Percentiles rank a stretch among this genome's conserved stretches.
Conservation (phyloP, 2,797 vertebrate species). For the Xenentodon cancila region DNA sequence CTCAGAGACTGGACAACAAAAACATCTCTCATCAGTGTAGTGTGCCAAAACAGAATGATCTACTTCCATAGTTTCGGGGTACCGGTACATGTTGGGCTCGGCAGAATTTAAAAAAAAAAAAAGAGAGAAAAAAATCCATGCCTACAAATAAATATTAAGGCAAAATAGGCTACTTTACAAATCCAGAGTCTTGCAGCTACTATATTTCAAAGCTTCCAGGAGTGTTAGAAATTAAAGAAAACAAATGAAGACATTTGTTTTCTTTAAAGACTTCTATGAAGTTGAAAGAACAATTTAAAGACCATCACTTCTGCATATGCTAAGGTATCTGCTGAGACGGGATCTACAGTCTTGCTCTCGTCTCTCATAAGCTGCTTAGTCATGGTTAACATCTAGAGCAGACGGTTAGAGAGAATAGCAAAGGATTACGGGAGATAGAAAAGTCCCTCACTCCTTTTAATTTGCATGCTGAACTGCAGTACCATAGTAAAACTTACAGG, state of each 20-base stretch:
- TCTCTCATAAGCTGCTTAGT: conserved; percentile 39
- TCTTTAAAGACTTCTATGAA: conserved; percentile 46
- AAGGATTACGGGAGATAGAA: conserved; percentile 28
- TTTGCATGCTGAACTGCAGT: conserved; percentile 54
- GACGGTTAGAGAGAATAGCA: conserved; percentile 39
- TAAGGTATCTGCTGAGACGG: conserved; percentile 5
- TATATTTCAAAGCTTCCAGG: conserved; percentile 47
- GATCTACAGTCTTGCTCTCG: conserved; percentile 7
- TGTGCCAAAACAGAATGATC: conserved; percentile 35
- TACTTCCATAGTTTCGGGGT: conserved; percentile 48
- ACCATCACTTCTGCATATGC: conserved; percentile 29
- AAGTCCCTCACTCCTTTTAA: conserved; percentile 41
- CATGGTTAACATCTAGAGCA: conserved; percentile 47
- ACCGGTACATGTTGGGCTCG: conserved; percentile 19
- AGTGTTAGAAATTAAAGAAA: conserved; percentile 58
- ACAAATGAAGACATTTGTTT: background rate
- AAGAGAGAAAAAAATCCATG: conserved; percentile 52
- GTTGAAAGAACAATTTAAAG: conserved; percentile 52
- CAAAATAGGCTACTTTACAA: conserved; percentile 48
- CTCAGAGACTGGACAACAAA: conserved; percentile 37
- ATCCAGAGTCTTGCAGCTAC: conserved; percentile 50
- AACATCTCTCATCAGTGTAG: conserved; percentile 40
- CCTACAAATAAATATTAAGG: conserved; percentile 68
- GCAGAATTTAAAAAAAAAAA: conserved; percentile 25
- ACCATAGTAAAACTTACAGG: conserved; percentile 56